These are phyloP conservation scores for Drosophila sp. DNA, from an alignment of 1,140 invertebrate species.

Conservation along the genomic window DNA sequence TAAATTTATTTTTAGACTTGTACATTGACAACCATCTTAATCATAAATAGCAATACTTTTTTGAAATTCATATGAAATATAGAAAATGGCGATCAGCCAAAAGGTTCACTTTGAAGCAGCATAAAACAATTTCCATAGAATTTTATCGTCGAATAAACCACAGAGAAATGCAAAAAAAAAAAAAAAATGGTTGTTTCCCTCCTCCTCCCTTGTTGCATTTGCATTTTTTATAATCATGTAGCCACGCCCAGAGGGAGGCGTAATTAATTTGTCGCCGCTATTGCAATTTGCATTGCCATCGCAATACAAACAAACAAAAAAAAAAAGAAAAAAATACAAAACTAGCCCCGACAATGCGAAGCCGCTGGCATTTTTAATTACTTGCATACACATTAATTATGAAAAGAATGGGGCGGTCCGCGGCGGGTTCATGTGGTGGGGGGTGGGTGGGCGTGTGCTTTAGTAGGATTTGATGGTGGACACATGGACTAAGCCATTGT, in stretches of 20 bases:
- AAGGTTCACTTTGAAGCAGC: too few relatives aligned
- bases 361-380: constrained; percentile 75
- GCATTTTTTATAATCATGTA: constrained; percentile 39
- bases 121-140: background rate
- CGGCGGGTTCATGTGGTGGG: constrained; percentile 1
- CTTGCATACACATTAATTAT: constrained; percentile 73
- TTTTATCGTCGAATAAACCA: background rate
- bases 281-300: constrained; percentile 52
- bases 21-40: too few relatives aligned
- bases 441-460: too few relatives aligned
- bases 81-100: too few relatives aligned
- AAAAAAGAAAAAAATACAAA: constrained; percentile 31
- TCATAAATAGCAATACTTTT: too few relatives aligned
- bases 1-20: too few relatives aligned
- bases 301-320: constrained; percentile 25
- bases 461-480: background rate
- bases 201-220: constrained; percentile 2
- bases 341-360: constrained; percentile 63
- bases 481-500: background rate
- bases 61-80: too few relatives aligned
- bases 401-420: constrained; percentile 27
- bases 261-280: constrained; percentile 69
- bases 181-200: too few relatives aligned
- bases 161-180: background rate
- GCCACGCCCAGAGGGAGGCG: constrained; percentile 53